phyloP scores from a whole-genome alignment of 2,797 vertebrate species.

The Chrosomus eos region DNA sequence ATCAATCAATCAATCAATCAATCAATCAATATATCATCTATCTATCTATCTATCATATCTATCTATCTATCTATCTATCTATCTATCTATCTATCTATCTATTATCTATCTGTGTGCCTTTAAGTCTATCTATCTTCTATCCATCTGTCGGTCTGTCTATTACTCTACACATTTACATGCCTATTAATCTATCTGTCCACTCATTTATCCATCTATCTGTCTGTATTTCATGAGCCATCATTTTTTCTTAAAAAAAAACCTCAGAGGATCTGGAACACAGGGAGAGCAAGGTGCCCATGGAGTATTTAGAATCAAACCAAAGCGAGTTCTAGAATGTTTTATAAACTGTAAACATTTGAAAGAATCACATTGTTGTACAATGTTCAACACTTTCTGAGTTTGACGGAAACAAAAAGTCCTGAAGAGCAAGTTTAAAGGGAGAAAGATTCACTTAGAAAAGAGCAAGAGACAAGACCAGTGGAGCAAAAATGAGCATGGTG shows the following conservation, averaged over 20 bases:
- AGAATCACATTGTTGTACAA: neutral
- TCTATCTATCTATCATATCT: too few species aligned
- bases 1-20: too few species aligned
- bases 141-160: too few species aligned
- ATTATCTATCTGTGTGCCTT: neutral
- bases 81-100: neutral
- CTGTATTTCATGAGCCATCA: neutral
- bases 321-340: conserved; percentile 1
- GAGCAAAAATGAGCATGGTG: conserved; percentile 69
- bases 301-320: neutral
- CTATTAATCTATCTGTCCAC: too few species aligned
- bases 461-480: conserved; percentile 53
- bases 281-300: conserved; percentile 1
- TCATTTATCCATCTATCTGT: neutral
- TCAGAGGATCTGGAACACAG: neutral
- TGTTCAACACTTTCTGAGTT: conserved; percentile 6
- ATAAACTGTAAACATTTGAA: neutral
- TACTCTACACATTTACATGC: too few species aligned
- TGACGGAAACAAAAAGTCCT: neutral
- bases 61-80: neutral
- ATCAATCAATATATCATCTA: too few species aligned
- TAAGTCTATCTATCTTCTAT: neutral
- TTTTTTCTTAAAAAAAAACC: neutral
- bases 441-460: conserved; percentile 36
- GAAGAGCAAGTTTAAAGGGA: conserved; percentile 2